Evolutionary conservation across 1,140 invertebrate species (phyloP).

Genomic region (Neocloeon triangulifer): DNA sequence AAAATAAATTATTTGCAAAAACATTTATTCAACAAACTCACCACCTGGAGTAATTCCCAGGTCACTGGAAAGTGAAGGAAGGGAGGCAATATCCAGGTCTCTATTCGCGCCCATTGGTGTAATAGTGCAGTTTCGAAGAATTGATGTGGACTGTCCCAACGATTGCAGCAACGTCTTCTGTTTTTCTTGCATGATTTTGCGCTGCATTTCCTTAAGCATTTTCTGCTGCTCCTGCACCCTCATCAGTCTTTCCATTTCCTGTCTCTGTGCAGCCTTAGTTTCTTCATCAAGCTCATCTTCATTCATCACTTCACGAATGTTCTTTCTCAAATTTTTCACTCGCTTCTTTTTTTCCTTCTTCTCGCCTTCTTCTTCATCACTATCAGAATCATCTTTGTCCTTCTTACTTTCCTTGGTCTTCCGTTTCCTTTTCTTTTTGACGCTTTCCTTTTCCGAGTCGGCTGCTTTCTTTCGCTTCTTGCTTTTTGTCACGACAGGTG

Average conservation of each 20-base stretch:
- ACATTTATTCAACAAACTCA: too few species aligned
- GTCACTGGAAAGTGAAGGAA: too few species aligned
- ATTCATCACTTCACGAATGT: conserved; percentile 78
- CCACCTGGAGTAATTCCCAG: too few species aligned
- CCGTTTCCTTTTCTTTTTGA: conserved; percentile 13
- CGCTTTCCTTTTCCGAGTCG: conserved; percentile 4
- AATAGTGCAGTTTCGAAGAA: too few species aligned
- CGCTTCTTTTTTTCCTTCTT: conserved; percentile 10
- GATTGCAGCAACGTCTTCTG: too few species aligned
- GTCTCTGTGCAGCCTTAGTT: conserved; percentile 74
- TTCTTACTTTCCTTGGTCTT: conserved; percentile 11
- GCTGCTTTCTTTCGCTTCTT: conserved; percentile 7
- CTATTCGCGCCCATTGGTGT: too few species aligned
- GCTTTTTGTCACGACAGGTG: background rate
- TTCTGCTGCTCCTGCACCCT: conserved; percentile 66
- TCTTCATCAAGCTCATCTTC: conserved; percentile 78
- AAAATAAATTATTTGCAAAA: too few species aligned
- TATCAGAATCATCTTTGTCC: conserved; percentile 8
- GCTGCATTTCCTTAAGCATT: too few species aligned
- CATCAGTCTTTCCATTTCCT: conserved; percentile 68
- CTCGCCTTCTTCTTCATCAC: conserved; percentile 8
- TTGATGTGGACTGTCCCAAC: too few species aligned
- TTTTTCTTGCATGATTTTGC: conserved; percentile 36
- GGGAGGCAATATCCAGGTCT: too few species aligned
- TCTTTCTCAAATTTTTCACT: conserved; percentile 40